Evolutionary conservation across 2,797 vertebrate genomes (phyloP), one percentile per base, ranked within the genome.

Genomic region (Gastrophryne carolinensis): DNA sequence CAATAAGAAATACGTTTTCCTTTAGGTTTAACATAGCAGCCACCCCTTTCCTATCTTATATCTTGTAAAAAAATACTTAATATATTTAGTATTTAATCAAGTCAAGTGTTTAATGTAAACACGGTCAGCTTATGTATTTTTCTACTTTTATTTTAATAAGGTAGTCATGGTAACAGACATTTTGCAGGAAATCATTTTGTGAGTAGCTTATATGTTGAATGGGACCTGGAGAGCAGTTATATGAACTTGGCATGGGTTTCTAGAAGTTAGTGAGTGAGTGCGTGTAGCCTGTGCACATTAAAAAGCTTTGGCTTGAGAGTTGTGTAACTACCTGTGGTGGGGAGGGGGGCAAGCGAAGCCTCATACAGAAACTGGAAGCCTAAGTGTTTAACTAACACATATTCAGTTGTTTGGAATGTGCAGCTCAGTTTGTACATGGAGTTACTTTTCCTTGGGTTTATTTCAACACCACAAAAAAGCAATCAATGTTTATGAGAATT

Each of bases 81-180:
- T n/a, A n/a, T n/a, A n/a, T n/a, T n/a, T n/a, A n/a, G n/a, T n/a
- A n/a, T n/a, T n/a, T n/a, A n/a, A n/a, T n/a, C 86, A 88, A 92
- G 89, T 91, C 89, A 89, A 92, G 88, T 86, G 82, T 92, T 90
- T 91, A 90, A 89, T 92, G 91, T 87, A 89, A 87, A 86, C 83
- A 81, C 79, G 86, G n/a, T n/a, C 76, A 83, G 85, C 91, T 93
- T 92, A 91, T 67, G 30, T 58, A 56, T 91, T 91, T 92, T 90
- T 88, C 90, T 91, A 90, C 91, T 91, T 92, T 92, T 90, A 89
- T 90, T 86, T 91, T 91, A 92, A 93, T 94, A 90, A 93, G 91
- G 94, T 95, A 88, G 79, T 93, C 93, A 93, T 94, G 90, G 92
- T 87, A 93, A 95, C 91, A 89, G 91, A 86, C 91, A 90, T 90